These are phyloP conservation scores for Otolemur garnettii DNA, from an alignment of 2,113 vertebrate genomes.

Conservation along the genomic window DNA sequence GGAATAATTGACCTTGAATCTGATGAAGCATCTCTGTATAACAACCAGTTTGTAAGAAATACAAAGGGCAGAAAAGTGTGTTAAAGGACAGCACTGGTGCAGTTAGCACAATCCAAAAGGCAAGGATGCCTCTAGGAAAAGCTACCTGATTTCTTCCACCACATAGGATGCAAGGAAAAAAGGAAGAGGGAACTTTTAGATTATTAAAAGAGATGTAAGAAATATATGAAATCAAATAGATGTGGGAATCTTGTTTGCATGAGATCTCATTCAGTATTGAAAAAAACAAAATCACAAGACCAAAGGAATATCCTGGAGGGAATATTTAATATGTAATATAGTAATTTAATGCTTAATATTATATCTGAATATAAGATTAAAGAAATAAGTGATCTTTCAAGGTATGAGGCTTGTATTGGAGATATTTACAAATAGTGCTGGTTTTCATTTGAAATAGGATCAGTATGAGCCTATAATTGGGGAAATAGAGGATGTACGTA, in stretches of 20 bases:
- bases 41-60: neutral
- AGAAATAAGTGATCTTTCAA: neutral
- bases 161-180: neutral
- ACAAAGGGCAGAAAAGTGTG: neutral
- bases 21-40: neutral
- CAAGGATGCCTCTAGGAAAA: neutral
- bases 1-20: neutral
- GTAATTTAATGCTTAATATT: neutral
- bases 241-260: neutral
- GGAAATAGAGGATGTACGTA: neutral
- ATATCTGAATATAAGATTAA: neutral
- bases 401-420: neutral
- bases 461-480: neutral
- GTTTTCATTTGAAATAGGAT: slow-evolving; percentile 29
- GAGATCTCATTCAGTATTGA: neutral
- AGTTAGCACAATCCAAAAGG: neutral
- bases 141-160: neutral
- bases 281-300: neutral
- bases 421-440: neutral
- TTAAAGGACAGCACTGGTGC: neutral
- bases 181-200: neutral
- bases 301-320: neutral
- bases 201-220: neutral
- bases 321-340: neutral
- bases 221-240: neutral